Evolutionary conservation across 1,140 invertebrate species (phyloP), one percentile per base, ranked within the genome.

Genomic region (Drosophila arawakana): DNA sequence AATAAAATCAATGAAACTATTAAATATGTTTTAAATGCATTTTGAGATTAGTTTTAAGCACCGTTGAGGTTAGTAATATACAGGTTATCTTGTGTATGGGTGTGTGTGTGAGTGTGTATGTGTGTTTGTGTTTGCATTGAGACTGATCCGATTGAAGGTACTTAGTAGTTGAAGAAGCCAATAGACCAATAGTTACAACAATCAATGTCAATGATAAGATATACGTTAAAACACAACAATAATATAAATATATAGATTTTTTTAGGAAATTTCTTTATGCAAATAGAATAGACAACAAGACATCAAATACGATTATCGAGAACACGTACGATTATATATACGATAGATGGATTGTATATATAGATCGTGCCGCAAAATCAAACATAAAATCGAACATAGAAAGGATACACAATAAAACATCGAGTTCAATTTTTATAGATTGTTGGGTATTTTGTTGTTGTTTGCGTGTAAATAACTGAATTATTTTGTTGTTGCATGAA

Each of bases 131-230:
- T 66, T 68, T 49, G 62, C 57, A 7, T 37, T 63, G 59, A 49
- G 50, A 34, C 43, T 43, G 49, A 61, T 69, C 69, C 57, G 41
- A 69, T 73, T 75, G 52, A 34, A 69, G 58, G 25, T 62, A 62
- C n/a, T 52, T 65, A 73, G 63, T 73, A 59, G 34, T 61, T 55
- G 52, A 77, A 65, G 65, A 74, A 82, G 81, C 86, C 65, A 80
- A 73, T 68, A 63, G 59, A 83, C 84, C 84, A 88, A 88, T 83
- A 78, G 63, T 65, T 57, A 86, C 77, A 76, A 76, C 79, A 81
- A 76, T 77, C 54, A 80, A 80, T 65, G 39, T 71, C 71, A 73
- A 88, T 79, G 67, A 75, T 73, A 79, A 60, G 41, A 44, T 13
- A 30, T 79, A 75, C 70, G 70, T 88, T 83, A 80, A 77, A 86